A percentile compares a stretch with the other conserved stretches of the same genome.
Evolutionary conservation across 92 coral and sea anemone genomes (phyloP).

Genomic region (Epizoanthus stellaris): DNA sequence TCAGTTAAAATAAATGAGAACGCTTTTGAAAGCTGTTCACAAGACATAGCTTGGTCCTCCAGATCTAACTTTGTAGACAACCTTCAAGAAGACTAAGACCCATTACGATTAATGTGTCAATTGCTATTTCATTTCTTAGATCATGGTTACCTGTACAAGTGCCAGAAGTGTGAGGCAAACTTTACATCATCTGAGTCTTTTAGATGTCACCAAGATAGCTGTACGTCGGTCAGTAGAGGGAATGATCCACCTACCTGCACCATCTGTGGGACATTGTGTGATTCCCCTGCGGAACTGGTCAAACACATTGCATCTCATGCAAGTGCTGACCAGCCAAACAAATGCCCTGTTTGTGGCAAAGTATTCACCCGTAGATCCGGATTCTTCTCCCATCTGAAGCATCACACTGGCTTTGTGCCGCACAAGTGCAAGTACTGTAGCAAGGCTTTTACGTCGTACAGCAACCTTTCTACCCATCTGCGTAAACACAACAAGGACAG

Average conservation of each 20-base stretch:
- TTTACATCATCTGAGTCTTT: neutral
- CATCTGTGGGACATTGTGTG: neutral
- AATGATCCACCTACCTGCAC: neutral
- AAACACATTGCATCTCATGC: neutral
- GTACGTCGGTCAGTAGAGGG: neutral
- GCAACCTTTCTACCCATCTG: neutral
- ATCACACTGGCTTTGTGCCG: neutral
- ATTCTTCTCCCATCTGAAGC: constrained; percentile 1
- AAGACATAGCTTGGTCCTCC: no score
- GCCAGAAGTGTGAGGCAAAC: neutral
- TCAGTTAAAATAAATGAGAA: no score
- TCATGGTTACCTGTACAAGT: neutral
- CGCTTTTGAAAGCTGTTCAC: no score
- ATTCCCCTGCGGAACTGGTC: neutral
- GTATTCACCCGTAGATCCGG: neutral
- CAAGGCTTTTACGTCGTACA: neutral
- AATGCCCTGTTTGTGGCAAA: neutral
- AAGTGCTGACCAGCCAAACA: neutral
- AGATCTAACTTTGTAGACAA: neutral
- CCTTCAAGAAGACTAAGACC: neutral
- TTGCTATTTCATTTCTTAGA: neutral
- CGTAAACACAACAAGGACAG: constrained; percentile 5
- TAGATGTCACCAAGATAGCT: neutral
- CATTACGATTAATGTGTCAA: neutral
- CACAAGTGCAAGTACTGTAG: constrained; percentile 8